Evolutionary conservation across 2,888 invertebrate species (phyloP).

Genomic region (Temnothorax unifasciatus): DNA sequence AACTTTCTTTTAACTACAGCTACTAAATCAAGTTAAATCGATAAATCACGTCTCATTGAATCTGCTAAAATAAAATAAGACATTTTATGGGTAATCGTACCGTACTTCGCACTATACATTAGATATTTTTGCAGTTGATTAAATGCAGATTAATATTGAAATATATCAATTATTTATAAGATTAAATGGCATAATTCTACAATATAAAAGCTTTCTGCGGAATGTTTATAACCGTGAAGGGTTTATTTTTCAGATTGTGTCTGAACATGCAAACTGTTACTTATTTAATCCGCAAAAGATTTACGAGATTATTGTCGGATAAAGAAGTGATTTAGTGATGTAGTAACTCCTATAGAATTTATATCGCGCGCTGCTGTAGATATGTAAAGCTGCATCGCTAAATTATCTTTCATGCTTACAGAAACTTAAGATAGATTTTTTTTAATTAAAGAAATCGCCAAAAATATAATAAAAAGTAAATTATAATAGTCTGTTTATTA

Average conservation of each 20-base stretch:
- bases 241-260: background rate
- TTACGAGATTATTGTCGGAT: background rate
- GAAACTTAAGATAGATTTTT: background rate
- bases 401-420: background rate
- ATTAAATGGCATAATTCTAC: background rate
- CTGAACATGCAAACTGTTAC: background rate
- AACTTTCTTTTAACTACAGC: background rate
- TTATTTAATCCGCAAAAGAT: background rate
- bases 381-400: background rate
- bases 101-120: background rate
- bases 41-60: background rate
- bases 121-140: background rate
- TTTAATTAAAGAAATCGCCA: background rate
- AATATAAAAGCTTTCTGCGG: background rate
- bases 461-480: background rate
- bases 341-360: background rate
- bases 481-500: background rate
- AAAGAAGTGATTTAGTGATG: conserved; percentile 2
- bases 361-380: background rate
- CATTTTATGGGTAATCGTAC: background rate
- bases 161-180: background rate
- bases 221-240: background rate
- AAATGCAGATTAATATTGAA: background rate
- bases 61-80: conserved; percentile 8
- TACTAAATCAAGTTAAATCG: background rate